Percentiles rank a stretch among this genome's conserved stretches.
phyloP scores from a whole-genome alignment of 2,797 vertebrate species.

The Falco rusticolus region DNA sequence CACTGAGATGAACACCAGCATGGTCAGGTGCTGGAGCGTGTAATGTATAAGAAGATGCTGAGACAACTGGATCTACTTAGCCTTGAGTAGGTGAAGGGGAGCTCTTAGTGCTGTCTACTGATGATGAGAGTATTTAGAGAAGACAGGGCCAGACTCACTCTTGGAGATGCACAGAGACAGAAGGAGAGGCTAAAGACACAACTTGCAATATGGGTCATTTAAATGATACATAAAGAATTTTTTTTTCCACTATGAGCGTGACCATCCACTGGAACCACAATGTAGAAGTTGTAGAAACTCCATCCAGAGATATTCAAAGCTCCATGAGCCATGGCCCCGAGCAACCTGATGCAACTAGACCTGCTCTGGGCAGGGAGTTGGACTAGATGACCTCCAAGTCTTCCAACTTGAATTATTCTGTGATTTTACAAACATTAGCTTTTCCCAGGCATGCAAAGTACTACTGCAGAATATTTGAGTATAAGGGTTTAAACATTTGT shows the following conservation, averaged over 20 bases:
- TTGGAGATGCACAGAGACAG: background rate
- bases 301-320: background rate
- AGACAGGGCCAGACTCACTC: background rate
- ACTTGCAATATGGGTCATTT: background rate
- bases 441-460: background rate
- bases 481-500: background rate
- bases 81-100: background rate
- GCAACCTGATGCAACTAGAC: background rate
- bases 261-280: background rate
- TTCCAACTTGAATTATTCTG: background rate
- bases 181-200: background rate
- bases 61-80: background rate
- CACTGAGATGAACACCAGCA: background rate
- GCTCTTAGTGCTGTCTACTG: background rate
- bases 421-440: background rate
- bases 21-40: background rate
- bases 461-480: background rate
- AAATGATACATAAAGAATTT: background rate
- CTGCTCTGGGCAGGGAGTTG: background rate
- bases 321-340: background rate
- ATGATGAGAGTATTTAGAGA: background rate
- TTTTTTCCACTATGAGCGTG: background rate
- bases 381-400: background rate
- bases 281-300: background rate
- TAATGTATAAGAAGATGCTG: rapidly evolving